A percentile compares a stretch with the other conserved stretches of the same genome.
These are phyloP conservation scores for Lasioglossum malachurum DNA, from an alignment of 2,888 invertebrate genomes.

Conservation along the genomic window DNA sequence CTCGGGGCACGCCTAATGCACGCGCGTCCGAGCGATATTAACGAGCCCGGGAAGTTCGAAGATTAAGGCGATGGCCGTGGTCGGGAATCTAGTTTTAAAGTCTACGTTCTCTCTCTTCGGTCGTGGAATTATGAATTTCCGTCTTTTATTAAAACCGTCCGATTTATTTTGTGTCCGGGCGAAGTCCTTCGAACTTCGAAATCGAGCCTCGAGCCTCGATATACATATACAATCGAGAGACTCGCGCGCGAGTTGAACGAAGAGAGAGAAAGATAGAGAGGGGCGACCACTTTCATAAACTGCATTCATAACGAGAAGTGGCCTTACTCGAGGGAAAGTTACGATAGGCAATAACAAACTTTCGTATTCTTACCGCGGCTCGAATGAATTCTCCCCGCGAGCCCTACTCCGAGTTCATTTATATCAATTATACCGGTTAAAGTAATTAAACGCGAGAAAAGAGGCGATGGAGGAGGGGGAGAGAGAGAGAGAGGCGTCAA, in stretches of 20 bases:
- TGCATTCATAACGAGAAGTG: constrained; percentile 39
- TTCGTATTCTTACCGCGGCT: constrained; percentile 55
- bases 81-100: constrained; percentile 21
- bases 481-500: background rate
- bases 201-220: background rate
- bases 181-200: background rate
- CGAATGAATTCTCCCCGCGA: constrained; percentile 51
- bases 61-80: background rate
- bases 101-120: constrained; percentile 26
- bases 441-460: constrained; percentile 58
- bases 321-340: constrained; percentile 40
- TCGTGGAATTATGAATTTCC: constrained; percentile 39
- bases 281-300: constrained; percentile 36
- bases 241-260: constrained; percentile 28
- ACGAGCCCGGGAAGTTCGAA: background rate
- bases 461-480: constrained; percentile 1
- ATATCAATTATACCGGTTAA: constrained; percentile 67
- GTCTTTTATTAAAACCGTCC: constrained; percentile 30
- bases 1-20: background rate
- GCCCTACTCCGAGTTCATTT: constrained; percentile 50
- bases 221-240: background rate
- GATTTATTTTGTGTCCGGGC: constrained; percentile 27
- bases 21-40: constrained; percentile 9
- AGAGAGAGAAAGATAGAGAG: background rate
- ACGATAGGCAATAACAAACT: constrained; percentile 63